Base-by-base conservation (phyloP, 2,888 invertebrate genomes). In the Idaea dimidiata region DNA sequence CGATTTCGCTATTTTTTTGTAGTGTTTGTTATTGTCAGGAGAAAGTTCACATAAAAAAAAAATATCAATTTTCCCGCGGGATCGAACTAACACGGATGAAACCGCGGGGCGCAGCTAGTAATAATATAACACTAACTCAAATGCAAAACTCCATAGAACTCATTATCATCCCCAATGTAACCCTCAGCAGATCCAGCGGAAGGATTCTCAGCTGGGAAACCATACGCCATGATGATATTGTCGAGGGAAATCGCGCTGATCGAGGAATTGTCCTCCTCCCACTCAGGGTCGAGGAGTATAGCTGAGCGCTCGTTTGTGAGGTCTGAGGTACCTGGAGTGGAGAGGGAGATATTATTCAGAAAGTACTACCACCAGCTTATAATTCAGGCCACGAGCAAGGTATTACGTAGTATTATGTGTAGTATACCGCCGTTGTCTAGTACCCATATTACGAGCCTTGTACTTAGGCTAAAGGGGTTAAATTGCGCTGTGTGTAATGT, bases 71-170 rank as follows among this genome's bases (percentile, higher is more conserved):
- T n/a, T n/a, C n/a, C n/a, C n/a, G n/a, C n/a, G n/a, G n/a, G n/a
- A n/a, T n/a, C n/a, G n/a, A n/a, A n/a, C n/a, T n/a, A n/a, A n/a
- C n/a, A n/a, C n/a, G n/a, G n/a, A n/a, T n/a, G n/a, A n/a, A n/a
- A n/a, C n/a, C n/a, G n/a, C n/a, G n/a, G n/a, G n/a, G n/a, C n/a
- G n/a, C n/a, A 7, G 6, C 14, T 10, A 43, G 43, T 7, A 6
- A 8, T 43, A 10, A 14, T 43, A 14, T 10, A 33, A 16, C 14
- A 59, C 66, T 65, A 72, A 90, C 91, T 80, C 18, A 90, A 70
- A 72, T 91, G 88, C 54, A 91, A 68, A 4, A 89, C 86, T 54
- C 91, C 91, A 67, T 90, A 88, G 68, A 91, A 91, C 6, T 91
- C 81, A 58, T 86, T 76, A 54, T 91, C 91, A 0, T 89, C 87